Evolutionary conservation across 2,797 vertebrate species (phyloP), one percentile per base, ranked within the genome.

Genomic region (Pempheris klunzingeri): DNA sequence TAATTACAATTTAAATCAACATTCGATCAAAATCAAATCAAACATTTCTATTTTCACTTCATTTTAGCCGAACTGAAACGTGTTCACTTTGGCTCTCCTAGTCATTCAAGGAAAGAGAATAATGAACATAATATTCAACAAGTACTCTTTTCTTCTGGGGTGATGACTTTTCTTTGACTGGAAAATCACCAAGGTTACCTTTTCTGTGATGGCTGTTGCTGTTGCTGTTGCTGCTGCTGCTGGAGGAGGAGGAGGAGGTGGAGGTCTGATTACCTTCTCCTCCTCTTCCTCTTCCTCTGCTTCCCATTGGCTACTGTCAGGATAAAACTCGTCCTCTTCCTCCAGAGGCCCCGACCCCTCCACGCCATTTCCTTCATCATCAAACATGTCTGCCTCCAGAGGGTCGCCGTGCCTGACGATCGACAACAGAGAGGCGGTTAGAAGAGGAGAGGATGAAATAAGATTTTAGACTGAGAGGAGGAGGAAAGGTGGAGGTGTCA

Each of bases 271-370:
- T 11, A 0, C 44, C 74, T 61, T 82, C 63, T 74, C 67, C 77
- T 86, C 80, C 36, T 88, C 91, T 20, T 93, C 94, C 68, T 86
- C 83, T 44, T 94, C 94, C 20, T 88, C 94, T 62, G 89, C 94
- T 4, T 95, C 95, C 93, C 96, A 97, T 84, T 94, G 92, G 0
- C 86, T 85, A 77, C 90, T 95, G 57, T 94, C 94, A 0, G 92
- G 78, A 79, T 93, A 96, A 71, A 95, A 91, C 58, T 90, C 95
- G 24, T 92, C 92, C 39, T 93, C 94, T 3, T 94, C 95, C 55
- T 94, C 84, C 73, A 82, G 1, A 87, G 87, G 87, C 61, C 92
- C 90, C 52, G 39, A 88, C 43, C 82, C 95, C 83, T 88, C 95
- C 4, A 71, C 44, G 0, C 65, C 59, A 2, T 71, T 87, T 79